Evolutionary conservation across 1,140 invertebrate species (phyloP), one percentile per base, ranked within the genome.

Genomic region (Conus ventricosus): DNA sequence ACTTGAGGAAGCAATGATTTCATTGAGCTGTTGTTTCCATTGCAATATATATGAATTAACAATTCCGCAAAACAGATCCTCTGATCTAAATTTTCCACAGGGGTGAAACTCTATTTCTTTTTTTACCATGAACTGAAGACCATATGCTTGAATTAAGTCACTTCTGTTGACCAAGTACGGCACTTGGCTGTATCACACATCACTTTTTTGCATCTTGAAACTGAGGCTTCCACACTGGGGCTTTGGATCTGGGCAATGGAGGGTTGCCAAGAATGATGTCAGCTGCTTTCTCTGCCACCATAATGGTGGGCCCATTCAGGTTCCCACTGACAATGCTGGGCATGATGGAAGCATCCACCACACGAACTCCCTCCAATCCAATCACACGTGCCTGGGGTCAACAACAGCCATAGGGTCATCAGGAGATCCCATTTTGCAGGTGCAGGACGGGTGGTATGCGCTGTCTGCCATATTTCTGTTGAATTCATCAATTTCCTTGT

Each of bases 261-360:
- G 39, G 76, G 23, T 92, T 92, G 11, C 93, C 94, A 27, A 93
- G 88, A 60, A 96, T 96, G 17, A 96, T 93, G 91, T 96, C 96
- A 25, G 96, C 95, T 51, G 95, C 95, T 90, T 96, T 96, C 91
- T 96, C 96, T 20, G 96, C 96, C 23, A 96, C 80, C 96, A 96
- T 96, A 25, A 96, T 96, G 17, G 95, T 94, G 20, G 96, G 95
- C 25, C 95, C 96, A 91, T 96, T 96, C 55, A 96, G 93, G 89
- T 96, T 96, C 23, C 96, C 96, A 90, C 95, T 96, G 55, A 96
- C 94, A 55, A 96, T 94, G 80, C 94, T 95, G 10, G 96, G 96
- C 96, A 96, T 96, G 11, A 96, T 94, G 53, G 96, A 96, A 5
- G 96, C 96, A 93, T 96, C 96, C 20, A 96, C 96, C 13, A 96